Evolutionary conservation across 2,888 invertebrate genomes (phyloP), one percentile per base, ranked within the genome.

Genomic region (Trissoscelio sp.): DNA sequence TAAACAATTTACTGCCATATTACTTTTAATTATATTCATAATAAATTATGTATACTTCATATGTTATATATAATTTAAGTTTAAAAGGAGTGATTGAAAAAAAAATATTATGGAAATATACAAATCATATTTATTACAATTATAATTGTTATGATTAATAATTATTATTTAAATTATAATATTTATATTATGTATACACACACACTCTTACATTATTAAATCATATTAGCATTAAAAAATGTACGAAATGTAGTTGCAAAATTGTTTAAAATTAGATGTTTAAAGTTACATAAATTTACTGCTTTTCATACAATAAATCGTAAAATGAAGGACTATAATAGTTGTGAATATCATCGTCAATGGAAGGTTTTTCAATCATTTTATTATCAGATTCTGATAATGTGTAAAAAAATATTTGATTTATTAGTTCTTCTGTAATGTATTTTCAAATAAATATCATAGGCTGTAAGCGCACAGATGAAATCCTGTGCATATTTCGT

Each of bases 1-100:
- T 28, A 62, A 53, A 72, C 60, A 42, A 53, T 28, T 62, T 72
- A 72, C 72, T 72, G 72, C 72, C 72, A 72, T 72, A 72, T 72
- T 72, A 72, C 31, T 48, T 72, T 58, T 72, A 70, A 60, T n/a
- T 53, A 42, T 62, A 72, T 62, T 62, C 39, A 20, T 48, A 42
- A 60, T 11, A 28, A 31, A 42, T 37, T 60, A 73, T 42, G 62
- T 44, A 46, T 5, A 62, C 37, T 20, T 28, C 14, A 44, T 73
- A 62, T 39, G 53, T 62, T 62, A 73, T 62, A 73, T 53, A 62
- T 53, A 73, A 73, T 42, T 62, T 60, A 37, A 18, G 24, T 44
- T 37, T 70, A 58, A 48, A 48, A 16, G 46, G 37, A 58, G 48
- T 70, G 70, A 58, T 58, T 46, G 16, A 44, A 48, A 67, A 70